Evolutionary conservation across 2,888 invertebrate species (phyloP), one percentile per base, ranked within the genome.

Genomic region (Sarcophaga carnaria): DNA sequence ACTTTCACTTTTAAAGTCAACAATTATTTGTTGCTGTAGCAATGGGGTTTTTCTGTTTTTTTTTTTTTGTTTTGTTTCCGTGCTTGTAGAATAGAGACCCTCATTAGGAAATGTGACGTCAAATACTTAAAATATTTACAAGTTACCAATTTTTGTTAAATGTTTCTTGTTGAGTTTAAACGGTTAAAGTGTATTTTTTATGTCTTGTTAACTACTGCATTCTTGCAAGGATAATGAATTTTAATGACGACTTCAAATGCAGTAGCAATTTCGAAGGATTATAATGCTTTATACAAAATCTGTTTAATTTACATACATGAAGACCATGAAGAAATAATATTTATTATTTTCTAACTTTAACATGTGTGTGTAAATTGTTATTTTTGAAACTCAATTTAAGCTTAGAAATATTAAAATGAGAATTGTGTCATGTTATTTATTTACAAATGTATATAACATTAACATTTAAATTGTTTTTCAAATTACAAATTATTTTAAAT

Each of bases 161-260:
- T n/a, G 22, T 22, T 78, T 64, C 22, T 45, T 76, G 14, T 59
- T 62, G 4, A 47, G 69, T 71, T 77, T 20, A 62, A 62, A 62
- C 25, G 20, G 49, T 72, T 47, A 37, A 66, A 8, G 49, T 12
- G 6, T 60, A 47, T 6, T 20, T 47, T 77, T 80, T 64, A 76
- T 83, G 83, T 83, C 83, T 72, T 76, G 69, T 79, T 83, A 77
- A 86, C 83, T 86, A 80, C 80, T 80, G 86, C 86, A 86, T 80
- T 86, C 60, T 83, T 83, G 64, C 86, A 86, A 86, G 86, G 86
- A 80, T 83, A 83, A 20, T 80, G 80, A 66, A 72, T 84, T 79
- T 84, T 84, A 80, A 75, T 80, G 75, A 76, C 75, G 75, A 83
- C 63, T 83, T 49, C 54, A 27, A 10, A 54, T 11, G n/a, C 2